These are phyloP conservation scores for Icerya purchasi DNA, from an alignment of 2,888 invertebrate genomes.

Conservation along the genomic window DNA sequence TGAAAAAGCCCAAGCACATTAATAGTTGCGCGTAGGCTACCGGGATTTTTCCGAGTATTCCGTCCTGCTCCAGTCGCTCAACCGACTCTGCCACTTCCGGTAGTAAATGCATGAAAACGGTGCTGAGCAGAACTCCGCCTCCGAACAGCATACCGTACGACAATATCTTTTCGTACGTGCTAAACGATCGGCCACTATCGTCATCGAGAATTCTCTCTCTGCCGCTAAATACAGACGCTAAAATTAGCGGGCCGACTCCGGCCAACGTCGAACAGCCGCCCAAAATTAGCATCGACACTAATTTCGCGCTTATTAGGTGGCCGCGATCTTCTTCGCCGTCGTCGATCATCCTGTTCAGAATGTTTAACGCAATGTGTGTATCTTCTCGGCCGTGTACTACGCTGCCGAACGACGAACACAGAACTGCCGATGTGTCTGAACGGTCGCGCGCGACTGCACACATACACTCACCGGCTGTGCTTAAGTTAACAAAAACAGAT, in stretches of 20 bases:
- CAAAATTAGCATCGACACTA: neutral
- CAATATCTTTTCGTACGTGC: constrained; percentile 8
- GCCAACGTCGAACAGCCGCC: neutral
- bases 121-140: constrained; percentile 40
- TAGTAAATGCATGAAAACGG: constrained; percentile 39
- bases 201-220: neutral
- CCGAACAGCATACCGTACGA: constrained; percentile 32
- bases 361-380: too few species aligned
- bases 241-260: neutral
- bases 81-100: constrained; percentile 39
- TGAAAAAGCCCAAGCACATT: constrained; percentile 31
- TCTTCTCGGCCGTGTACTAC: too few species aligned
- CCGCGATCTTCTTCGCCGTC: neutral
- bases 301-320: neutral
- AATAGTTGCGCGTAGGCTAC: constrained; percentile 20
- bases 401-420: too few species aligned
- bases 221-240: neutral
- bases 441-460: too few species aligned
- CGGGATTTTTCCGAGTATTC: constrained; percentile 18
- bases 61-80: constrained; percentile 26
- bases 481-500: too few species aligned
- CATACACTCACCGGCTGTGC: too few species aligned
- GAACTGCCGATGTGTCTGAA: too few species aligned
- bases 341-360: neutral
- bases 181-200: neutral